phyloP scores from a whole-genome alignment of 1,140 invertebrate genomes.

The Reticulitermes speratus region DNA sequence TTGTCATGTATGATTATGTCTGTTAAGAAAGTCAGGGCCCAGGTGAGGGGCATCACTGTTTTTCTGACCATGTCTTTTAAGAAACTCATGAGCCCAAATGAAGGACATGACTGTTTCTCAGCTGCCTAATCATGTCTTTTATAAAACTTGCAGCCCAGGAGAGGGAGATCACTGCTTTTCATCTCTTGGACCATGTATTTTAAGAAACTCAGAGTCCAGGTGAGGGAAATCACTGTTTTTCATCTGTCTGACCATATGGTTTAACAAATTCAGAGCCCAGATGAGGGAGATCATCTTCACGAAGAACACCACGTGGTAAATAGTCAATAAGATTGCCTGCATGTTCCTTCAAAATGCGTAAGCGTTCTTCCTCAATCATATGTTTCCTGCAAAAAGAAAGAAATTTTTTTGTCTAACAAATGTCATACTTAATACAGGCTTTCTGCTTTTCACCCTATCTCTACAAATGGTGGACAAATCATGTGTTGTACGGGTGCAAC shows the following conservation, averaged over 20 bases:
- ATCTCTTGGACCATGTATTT: too few relatives aligned
- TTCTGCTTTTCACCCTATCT: not conserved
- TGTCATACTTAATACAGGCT: not conserved
- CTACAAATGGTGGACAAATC: not conserved
- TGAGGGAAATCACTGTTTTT: not conserved
- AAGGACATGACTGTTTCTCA: too few relatives aligned
- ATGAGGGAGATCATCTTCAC: constrained; percentile 45
- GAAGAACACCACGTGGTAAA: constrained; percentile 46
- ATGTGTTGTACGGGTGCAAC: not conserved
- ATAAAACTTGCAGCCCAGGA: too few relatives aligned
- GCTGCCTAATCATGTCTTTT: too few relatives aligned
- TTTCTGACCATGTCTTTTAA: too few relatives aligned
- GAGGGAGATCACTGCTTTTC: too few relatives aligned
- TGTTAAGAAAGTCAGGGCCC: too few relatives aligned
- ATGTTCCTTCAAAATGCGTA: constrained; percentile 47
- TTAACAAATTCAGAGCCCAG: constrained; percentile 40
- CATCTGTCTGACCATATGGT: not conserved
- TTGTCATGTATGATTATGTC: too few relatives aligned
- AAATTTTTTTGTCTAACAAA: not conserved
- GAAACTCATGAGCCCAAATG: too few relatives aligned
- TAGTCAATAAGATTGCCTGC: constrained; percentile 47
- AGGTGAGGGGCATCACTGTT: too few relatives aligned
- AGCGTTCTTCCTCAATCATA: constrained; percentile 48
- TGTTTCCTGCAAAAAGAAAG: constrained; percentile 15
- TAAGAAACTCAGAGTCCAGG: too few relatives aligned